These are phyloP conservation scores for Crossocerus cetratus DNA, from an alignment of 2,888 invertebrate genomes.

Conservation along the genomic window DNA sequence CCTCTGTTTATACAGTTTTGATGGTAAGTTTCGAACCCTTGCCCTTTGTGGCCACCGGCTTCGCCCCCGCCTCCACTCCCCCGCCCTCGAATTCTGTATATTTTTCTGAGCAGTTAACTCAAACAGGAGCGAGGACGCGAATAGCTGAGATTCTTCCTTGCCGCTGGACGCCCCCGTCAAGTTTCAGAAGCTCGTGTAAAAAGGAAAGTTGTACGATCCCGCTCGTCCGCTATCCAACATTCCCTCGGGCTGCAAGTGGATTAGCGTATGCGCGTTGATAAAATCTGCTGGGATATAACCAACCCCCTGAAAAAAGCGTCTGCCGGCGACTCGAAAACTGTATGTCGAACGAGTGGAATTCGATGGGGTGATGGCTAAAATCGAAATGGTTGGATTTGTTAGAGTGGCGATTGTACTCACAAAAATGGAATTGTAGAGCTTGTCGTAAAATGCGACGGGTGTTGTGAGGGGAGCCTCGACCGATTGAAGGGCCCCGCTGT, in stretches of 20 bases:
- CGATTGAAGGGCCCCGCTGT: constrained; percentile 70
- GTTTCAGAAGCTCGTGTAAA: neutral
- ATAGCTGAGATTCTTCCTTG: constrained; percentile 15
- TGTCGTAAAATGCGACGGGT: constrained; percentile 89
- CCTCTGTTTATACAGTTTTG: constrained; percentile 41
- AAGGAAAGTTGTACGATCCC: no score
- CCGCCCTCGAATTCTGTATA: constrained; percentile 16
- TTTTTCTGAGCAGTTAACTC: constrained; percentile 41
- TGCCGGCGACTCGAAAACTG: no score
- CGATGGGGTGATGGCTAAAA: no score
- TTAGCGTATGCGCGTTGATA: no score
- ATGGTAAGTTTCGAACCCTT: constrained; percentile 18
- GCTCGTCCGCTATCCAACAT: no score
- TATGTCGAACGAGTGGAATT: no score
- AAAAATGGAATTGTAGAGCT: constrained; percentile 85
- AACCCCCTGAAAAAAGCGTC: no score
- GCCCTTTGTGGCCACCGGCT: no score
- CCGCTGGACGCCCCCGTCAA: constrained; percentile 22
- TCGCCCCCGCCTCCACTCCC: neutral
- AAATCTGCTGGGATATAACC: no score
- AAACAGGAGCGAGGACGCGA: constrained; percentile 25
- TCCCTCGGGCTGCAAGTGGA: no score
- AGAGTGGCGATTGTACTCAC: constrained; percentile 80
- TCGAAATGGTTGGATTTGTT: no score
- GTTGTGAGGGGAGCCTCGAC: constrained; percentile 82